A percentile compares a stretch with the other conserved stretches of the same genome.
These are phyloP conservation scores for Rhamnusium bicolor DNA, from an alignment of 2,888 invertebrate genomes.

Conservation along the genomic window DNA sequence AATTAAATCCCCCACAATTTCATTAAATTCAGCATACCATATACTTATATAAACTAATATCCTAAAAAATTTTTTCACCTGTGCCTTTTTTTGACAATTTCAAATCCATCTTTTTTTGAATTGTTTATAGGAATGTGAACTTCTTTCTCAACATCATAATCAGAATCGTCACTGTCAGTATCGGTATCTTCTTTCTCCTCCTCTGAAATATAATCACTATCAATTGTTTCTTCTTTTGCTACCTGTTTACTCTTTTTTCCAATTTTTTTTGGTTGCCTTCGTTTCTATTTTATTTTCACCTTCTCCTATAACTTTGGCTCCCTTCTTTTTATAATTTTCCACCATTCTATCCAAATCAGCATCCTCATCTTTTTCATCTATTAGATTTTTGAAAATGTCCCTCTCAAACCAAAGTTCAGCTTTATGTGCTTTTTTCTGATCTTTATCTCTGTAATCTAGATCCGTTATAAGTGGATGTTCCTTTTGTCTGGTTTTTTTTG, in stretches of 20 bases:
- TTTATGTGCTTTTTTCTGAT: conserved; percentile 82
- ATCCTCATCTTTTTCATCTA: conserved; percentile 89
- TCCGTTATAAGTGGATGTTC: conserved; percentile 86
- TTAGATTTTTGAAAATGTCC: conserved; percentile 85
- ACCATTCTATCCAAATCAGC: conserved; percentile 87
- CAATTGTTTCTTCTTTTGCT: conserved; percentile 46
- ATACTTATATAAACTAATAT: no score
- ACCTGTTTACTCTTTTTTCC: conserved; percentile 41
- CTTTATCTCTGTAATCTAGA: conserved; percentile 83
- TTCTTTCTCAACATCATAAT: conserved; percentile 72
- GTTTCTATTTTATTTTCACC: conserved; percentile 68
- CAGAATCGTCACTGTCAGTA: conserved; percentile 64
- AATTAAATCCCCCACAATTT: no score
- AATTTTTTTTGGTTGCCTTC: conserved; percentile 48
- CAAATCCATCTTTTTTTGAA: conserved; percentile 77
- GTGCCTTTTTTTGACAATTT: conserved; percentile 76
- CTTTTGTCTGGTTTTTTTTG: conserved; percentile 56
- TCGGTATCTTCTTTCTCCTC: conserved; percentile 58
- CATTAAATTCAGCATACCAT: no score
- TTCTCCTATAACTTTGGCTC: conserved; percentile 72
- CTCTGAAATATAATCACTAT: conserved; percentile 65
- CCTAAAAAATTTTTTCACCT: no score
- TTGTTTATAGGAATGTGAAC: conserved; percentile 61
- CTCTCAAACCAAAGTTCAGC: conserved; percentile 92
- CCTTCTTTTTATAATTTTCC: conserved; percentile 81